These are phyloP conservation scores for Clunio marinus DNA, from an alignment of 2,888 invertebrate genomes.

Conservation along the genomic window DNA sequence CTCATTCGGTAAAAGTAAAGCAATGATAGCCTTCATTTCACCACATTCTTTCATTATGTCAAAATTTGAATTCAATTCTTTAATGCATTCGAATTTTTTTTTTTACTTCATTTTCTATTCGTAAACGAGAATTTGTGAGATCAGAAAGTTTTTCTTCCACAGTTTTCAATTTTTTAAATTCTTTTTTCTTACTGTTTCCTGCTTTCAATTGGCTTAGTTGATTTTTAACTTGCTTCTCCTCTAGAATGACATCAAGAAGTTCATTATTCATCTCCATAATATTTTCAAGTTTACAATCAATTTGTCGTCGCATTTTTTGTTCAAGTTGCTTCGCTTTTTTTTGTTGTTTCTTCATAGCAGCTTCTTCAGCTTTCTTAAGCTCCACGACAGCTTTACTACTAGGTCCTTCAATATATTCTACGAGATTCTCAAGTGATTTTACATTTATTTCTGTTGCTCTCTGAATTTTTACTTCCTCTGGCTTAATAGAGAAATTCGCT, in stretches of 20 bases:
- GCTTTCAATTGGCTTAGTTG: constrained; percentile 32
- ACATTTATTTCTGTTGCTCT: constrained; percentile 27
- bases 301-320: constrained; percentile 22
- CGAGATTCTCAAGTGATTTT: constrained; percentile 31
- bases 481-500: constrained; percentile 22
- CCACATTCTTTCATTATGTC: constrained; percentile 9
- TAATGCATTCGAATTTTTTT: not conserved
- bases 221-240: constrained; percentile 28
- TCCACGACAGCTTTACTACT: constrained; percentile 23
- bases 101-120: not conserved
- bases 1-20: not conserved
- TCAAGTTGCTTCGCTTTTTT: constrained; percentile 26
- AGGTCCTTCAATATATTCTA: constrained; percentile 38
- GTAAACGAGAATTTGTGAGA: not conserved
- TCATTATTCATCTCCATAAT: not conserved
- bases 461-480: constrained; percentile 25
- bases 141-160: constrained; percentile 23
- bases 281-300: constrained; percentile 6
- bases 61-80: constrained; percentile 8
- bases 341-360: not conserved
- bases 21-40: constrained; percentile 14
- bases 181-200: constrained; percentile 23
- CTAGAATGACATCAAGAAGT: not conserved
- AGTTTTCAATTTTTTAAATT: not conserved
- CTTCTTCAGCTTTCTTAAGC: constrained; percentile 29